Conservation (phyloP, 2,113 vertebrate genomes). For the Macquaria ambigua region DNA sequence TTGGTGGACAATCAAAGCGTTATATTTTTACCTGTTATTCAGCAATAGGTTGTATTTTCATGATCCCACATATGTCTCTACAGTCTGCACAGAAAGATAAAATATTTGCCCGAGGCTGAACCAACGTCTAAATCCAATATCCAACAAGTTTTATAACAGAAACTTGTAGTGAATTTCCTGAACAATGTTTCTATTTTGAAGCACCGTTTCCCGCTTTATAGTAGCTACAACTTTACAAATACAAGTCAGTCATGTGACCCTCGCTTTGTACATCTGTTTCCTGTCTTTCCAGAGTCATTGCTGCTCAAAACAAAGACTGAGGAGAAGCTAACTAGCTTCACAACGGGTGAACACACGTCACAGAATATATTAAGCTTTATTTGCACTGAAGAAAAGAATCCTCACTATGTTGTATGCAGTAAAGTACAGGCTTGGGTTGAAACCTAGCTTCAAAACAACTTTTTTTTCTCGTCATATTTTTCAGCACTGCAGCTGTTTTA, state of each 20-base stretch:
- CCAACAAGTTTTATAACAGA: too few species aligned
- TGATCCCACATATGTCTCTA: background rate
- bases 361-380: background rate
- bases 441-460: background rate
- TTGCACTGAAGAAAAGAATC: background rate
- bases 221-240: background rate
- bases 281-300: background rate
- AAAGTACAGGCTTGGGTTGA: background rate
- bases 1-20: background rate
- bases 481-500: background rate
- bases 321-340: too few species aligned
- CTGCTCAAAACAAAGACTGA: background rate
- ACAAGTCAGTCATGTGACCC: background rate
- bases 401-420: background rate
- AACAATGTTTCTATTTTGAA: background rate
- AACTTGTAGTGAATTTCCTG: background rate
- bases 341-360: background rate
- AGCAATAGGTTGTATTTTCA: conserved; percentile 14
- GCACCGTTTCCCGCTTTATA: background rate
- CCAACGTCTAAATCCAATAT: background rate
- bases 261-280: background rate
- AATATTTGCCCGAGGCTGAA: background rate
- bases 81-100: background rate
- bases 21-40: background rate
- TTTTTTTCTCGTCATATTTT: background rate